Evolutionary conservation across 35 echinoderm and acorn worm species (phyloP), one percentile per base, ranked within the genome.

Genomic region (Ptychodera flava): DNA sequence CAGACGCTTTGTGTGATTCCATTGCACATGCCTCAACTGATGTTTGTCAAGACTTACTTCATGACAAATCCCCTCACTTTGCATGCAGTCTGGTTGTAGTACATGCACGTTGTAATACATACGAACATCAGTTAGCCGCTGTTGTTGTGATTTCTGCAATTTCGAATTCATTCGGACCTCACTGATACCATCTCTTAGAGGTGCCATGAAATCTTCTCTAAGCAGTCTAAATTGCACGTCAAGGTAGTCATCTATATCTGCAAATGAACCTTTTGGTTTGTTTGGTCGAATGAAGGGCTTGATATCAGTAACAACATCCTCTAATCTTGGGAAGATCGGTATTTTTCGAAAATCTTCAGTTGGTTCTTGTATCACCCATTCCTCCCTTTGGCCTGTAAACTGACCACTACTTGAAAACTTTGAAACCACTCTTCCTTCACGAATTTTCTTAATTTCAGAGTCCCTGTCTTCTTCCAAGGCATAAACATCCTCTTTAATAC

Each of bases 1-100:
- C 1, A 98, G 86, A 27, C 95, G 79, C 82, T 98, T 98, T 31
- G 86, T 90, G 0, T 29, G 34, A 29, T 90, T 37, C 95, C 95
- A 98, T 36, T 78, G 88, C 27, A 94, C 80, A 0, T 76, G 15
- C 77, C 28, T 81, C 33, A 90, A 81, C 22, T 64, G 45, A 12
- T 6, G 6, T 64, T 22, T 64, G 45, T 64, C 45, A 6, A 64
- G 22, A 64, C 6, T 64, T 64, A 64, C 45, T 64, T 64, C 45
- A 64, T 64, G 45, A 64, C 45, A 64, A 64, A 64, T 64, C 6
- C 45, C 45, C 22, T 64, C 85, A 28, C 82, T 79, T 16, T 82
- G 33, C 15, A 29, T n/a, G 28, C 77, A 38, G 81, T 34, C 34
- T 36, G 80, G 31, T 30, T 87, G 33, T 15, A 80, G 2, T 6